Evolutionary conservation across 2,113 vertebrate genomes (phyloP).

Genomic region (Pungitius pungitius): DNA sequence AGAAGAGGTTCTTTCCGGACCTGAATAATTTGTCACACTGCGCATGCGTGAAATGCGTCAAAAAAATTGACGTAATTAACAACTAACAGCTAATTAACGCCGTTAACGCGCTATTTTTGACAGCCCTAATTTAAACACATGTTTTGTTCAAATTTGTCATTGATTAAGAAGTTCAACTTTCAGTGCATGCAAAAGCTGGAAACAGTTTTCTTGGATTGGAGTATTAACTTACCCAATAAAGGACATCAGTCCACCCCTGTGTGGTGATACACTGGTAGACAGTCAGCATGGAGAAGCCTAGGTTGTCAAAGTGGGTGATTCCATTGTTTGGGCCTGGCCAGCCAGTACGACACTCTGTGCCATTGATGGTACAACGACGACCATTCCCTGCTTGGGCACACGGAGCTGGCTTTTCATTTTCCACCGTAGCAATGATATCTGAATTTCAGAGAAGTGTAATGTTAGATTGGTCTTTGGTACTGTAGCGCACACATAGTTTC

Average conservation of each 20-base stretch:
- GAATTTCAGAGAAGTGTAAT: not conserved
- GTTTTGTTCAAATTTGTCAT: not conserved
- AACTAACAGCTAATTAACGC: no score
- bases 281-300: slow-evolving; percentile 93
- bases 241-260: slow-evolving; percentile 92
- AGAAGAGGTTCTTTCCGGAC: no score
- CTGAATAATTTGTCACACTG: no score
- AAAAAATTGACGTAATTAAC: no score
- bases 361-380: slow-evolving; percentile 86
- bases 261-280: slow-evolving; percentile 96
- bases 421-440: slow-evolving; percentile 88
- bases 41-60: no score
- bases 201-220: not conserved
- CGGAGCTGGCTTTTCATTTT: slow-evolving; percentile 84
- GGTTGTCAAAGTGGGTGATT: slow-evolving; percentile 94
- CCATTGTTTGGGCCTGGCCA: slow-evolving; percentile 92
- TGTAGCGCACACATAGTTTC: not conserved
- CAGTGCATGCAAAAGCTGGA: no score
- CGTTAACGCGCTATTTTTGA: no score
- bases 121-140: no score
- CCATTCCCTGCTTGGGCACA: slow-evolving; percentile 88
- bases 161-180: not conserved
- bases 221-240: slow-evolving; percentile 86
- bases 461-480: not conserved
- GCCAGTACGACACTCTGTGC: slow-evolving; percentile 83